phyloP scores from a whole-genome alignment of 1,140 invertebrate species.

The Drosophila pandora region DNA sequence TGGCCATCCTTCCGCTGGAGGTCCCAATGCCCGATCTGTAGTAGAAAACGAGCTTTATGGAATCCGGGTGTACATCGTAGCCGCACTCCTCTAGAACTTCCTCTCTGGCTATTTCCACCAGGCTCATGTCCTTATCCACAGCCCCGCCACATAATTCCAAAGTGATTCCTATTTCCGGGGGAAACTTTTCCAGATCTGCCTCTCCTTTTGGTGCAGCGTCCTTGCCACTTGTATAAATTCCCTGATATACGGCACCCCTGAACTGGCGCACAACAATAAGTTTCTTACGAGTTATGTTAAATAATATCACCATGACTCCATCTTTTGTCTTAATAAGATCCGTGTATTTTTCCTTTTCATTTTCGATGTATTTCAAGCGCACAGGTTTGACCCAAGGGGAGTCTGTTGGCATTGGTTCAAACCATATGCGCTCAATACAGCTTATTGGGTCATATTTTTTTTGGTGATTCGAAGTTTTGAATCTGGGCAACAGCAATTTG shows the following conservation, averaged over 20 bases:
- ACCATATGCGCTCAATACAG: constrained; percentile 85
- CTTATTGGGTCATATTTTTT: constrained; percentile 75
- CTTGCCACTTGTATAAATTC: constrained; percentile 46
- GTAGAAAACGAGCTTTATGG: constrained; percentile 88
- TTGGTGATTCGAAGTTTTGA: neutral
- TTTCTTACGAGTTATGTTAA: constrained; percentile 89
- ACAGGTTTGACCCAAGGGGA: constrained; percentile 89
- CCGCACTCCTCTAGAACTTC: constrained; percentile 98
- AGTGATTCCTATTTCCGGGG: constrained; percentile 90
- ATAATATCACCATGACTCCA: constrained; percentile 93
- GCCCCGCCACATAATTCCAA: constrained; percentile 97
- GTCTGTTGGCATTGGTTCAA: constrained; percentile 86
- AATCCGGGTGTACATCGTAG: constrained; percentile 90
- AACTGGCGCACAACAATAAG: constrained; percentile 96
- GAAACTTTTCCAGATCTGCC: constrained; percentile 90
- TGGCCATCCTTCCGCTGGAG: constrained; percentile 88
- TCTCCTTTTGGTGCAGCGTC: constrained; percentile 84
- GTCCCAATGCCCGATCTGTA: constrained; percentile 89
- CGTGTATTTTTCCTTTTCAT: constrained; percentile 86
- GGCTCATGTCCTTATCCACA: constrained; percentile 92
- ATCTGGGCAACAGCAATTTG: neutral
- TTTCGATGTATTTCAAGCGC: constrained; percentile 87
- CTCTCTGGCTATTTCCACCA: constrained; percentile 92
- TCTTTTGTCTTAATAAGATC: constrained; percentile 88
- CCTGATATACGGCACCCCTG: constrained; percentile 91